phyloP scores from a whole-genome alignment of 2,113 vertebrate species.

The Pterocles gutturalis region DNA sequence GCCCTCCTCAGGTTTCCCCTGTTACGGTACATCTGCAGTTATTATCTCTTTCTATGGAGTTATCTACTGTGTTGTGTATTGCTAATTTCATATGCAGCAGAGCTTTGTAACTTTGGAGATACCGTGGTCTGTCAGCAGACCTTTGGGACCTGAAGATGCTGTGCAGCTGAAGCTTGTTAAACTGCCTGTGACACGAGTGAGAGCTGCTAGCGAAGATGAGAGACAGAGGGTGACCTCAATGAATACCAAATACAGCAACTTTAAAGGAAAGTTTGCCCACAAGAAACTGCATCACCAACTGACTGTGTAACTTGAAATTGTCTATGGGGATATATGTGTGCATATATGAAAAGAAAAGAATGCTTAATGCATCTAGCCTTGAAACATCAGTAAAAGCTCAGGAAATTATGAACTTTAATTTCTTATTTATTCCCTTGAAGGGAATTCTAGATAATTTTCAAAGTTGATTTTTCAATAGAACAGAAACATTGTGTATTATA shows the following conservation, averaged over 20 bases:
- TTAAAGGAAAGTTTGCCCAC: background rate
- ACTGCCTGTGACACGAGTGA: background rate
- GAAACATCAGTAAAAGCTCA: background rate
- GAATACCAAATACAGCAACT: conserved; percentile 21
- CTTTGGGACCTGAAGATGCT: conserved; percentile 9
- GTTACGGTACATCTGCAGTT: background rate
- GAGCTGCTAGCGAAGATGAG: conserved; percentile 13
- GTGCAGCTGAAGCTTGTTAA: background rate
- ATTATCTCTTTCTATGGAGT: background rate
- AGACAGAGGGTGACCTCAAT: conserved; percentile 3
- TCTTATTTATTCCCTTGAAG: background rate
- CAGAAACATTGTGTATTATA: background rate
- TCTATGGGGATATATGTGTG: background rate
- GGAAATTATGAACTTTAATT: background rate
- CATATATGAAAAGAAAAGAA: background rate
- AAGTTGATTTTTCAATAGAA: background rate
- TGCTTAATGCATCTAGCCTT: background rate
- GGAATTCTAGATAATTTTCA: background rate
- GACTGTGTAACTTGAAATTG: background rate
- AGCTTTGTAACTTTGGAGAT: background rate
- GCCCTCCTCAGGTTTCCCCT: background rate
- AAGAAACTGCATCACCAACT: background rate
- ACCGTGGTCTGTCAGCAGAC: background rate
- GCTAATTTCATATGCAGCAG: background rate
- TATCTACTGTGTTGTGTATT: background rate